A percentile compares a stretch with the other conserved stretches of the same genome.
These are phyloP conservation scores for Geotrypetes seraphini DNA, from an alignment of 2,797 vertebrate genomes.

Conservation along the genomic window DNA sequence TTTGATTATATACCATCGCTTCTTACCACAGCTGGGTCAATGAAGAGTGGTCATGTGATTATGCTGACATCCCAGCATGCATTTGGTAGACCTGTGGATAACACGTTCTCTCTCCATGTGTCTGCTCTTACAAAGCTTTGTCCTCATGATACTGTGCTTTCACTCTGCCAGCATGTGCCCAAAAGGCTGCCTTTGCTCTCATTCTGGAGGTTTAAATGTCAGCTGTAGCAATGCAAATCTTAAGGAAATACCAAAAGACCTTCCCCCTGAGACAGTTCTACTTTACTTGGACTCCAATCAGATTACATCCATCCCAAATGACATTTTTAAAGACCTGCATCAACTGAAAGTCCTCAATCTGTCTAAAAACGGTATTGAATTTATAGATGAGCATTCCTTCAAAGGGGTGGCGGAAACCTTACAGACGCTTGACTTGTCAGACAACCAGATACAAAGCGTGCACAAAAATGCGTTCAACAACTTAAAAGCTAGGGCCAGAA, in stretches of 20 bases:
- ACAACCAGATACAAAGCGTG: conserved; percentile 91
- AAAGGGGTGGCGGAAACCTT: conserved; percentile 83
- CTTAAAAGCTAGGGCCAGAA: conserved; percentile 82
- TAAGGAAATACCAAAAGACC: conserved; percentile 89
- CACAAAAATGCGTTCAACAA: conserved; percentile 91
- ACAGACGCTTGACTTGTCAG: conserved; percentile 88
- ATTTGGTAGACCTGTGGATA: conserved; percentile 95
- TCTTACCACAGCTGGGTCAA: conserved; percentile 47
- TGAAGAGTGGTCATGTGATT: conserved; percentile 72
- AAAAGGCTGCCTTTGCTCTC: conserved; percentile 88
- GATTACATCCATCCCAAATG: conserved; percentile 87
- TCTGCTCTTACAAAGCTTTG: conserved; percentile 95
- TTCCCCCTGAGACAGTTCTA: conserved; percentile 82
- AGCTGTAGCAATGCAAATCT: conserved; percentile 91
- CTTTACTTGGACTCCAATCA: conserved; percentile 92
- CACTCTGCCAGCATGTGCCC: conserved; percentile 97
- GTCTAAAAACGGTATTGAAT: conserved; percentile 89
- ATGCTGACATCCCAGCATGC: conserved; percentile 85
- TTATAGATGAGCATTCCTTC: conserved; percentile 87
- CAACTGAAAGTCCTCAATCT: conserved; percentile 88
- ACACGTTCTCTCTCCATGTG: conserved; percentile 95
- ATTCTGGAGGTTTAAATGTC: conserved; percentile 79
- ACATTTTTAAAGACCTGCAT: conserved; percentile 85
- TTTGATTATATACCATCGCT: conserved; percentile 38
- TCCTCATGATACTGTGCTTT: conserved; percentile 96